Conservation (phyloP, 1,140 invertebrate genomes). For the Micrasema minimum region DNA sequence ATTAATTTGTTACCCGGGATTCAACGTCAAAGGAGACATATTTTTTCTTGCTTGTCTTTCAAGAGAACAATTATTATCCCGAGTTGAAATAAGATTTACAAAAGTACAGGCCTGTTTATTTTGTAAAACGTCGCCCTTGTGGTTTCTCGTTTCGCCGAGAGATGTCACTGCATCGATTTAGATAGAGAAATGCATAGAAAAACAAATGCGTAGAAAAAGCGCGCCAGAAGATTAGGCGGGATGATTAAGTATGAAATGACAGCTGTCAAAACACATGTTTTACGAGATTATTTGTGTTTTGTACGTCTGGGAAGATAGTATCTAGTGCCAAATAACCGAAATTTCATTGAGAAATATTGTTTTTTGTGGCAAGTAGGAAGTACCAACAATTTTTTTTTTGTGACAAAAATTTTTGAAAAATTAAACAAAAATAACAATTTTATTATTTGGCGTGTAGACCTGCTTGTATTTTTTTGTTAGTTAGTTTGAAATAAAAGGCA, state of each 20-base stretch:
- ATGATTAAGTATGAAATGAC: slow-evolving; percentile 52
- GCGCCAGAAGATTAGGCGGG: slow-evolving; percentile 49
- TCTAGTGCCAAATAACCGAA: too few species aligned
- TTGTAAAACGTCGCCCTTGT: slow-evolving; percentile 14
- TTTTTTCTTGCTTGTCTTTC: slow-evolving; percentile 33
- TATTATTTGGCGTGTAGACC: too few species aligned
- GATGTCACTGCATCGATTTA: slow-evolving; percentile 30
- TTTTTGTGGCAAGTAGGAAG: too few species aligned
- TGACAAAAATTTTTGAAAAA: too few species aligned
- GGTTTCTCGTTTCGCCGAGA: slow-evolving; percentile 12
- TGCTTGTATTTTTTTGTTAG: too few species aligned
- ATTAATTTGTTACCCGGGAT: slow-evolving; percentile 37
- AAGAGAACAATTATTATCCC: slow-evolving; percentile 9
- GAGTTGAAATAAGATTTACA: slow-evolving; percentile 12
- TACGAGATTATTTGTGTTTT: slow-evolving; percentile 20
- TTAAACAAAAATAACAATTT: too few species aligned
- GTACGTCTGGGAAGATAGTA: too few species aligned
- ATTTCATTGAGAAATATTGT: too few species aligned
- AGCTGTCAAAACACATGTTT: slow-evolving; percentile 53
- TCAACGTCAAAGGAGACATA: slow-evolving; percentile 21
- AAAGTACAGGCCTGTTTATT: neutral
- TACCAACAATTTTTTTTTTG: too few species aligned
- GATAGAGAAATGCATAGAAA: slow-evolving; percentile 31
- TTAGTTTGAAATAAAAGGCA: too few species aligned
- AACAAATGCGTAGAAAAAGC: slow-evolving; percentile 24